Base-by-base conservation (phyloP, 2,888 invertebrate species). In the Crepidodera aurea region DNA sequence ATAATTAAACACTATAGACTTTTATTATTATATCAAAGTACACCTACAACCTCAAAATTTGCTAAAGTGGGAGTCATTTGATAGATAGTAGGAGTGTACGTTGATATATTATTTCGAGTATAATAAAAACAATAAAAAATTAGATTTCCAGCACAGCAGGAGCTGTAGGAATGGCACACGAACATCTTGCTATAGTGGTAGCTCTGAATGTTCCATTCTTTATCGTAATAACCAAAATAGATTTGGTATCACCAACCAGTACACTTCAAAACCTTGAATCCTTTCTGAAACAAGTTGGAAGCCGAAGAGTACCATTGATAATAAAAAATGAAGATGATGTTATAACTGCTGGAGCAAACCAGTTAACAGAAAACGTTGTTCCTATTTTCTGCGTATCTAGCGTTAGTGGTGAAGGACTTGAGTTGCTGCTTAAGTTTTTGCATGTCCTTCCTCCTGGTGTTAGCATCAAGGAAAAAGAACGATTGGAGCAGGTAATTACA, bases 221-320 rank as follows among this genome's bases (percentile, higher is more conserved):
- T 79, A 90, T 96, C 12, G 93, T 98, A 1, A 87, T 99, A 62
- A 96, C 93, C 64, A 99, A 99, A 84, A 91, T 90, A 59, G 98
- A 99, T 81, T 84, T 95, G 59, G 90, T 91, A n/a, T 82, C 84
- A 1, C 84, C 85, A 1, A 81, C 82, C 18, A 78, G 79, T 64
- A 85, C 86, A 8, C 77, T 87, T 42, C 81, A 83, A 65, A 85
- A 85, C 71, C 75, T 92, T 40, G 86, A 88, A 72, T 81, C 83
- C 32, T 82, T 89, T 51, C 82, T 91, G 27, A 88, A 88, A 63
- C 85, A 86, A 51, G 87, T 88, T 13, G 89, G 90, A 4, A 88
- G 88, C 75, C 80, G 84, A 19, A 79, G 85, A 78, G 85, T 89
- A 15, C 90, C 91, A 1, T 81, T 90, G 66, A 79, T 88, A 53